Percentiles rank a stretch among this genome's conserved stretches.
Evolutionary conservation across 23 tunicate species (phyloP).

Genomic region (Botrylloides violaceus): DNA sequence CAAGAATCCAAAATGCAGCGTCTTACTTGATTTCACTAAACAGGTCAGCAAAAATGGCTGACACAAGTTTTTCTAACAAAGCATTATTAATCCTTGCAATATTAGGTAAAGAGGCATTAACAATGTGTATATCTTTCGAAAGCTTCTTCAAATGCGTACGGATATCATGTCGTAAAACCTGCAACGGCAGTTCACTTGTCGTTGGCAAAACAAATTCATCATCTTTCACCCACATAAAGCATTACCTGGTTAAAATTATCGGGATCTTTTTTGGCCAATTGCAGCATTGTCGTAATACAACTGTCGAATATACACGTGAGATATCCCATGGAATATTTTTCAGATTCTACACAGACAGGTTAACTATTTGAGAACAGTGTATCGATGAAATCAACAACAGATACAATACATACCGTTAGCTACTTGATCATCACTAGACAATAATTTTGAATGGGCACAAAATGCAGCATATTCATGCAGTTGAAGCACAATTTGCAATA

Average conservation of each 20-base stretch:
- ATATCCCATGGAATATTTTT: background rate
- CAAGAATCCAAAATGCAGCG: too few species aligned
- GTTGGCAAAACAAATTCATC: too few species aligned
- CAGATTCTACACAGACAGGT: background rate
- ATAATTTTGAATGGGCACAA: too few species aligned
- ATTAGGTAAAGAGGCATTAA: background rate
- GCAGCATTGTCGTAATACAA: background rate
- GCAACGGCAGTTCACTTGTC: background rate
- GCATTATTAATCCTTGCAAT: background rate
- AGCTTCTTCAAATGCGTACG: background rate
- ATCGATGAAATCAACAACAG: too few species aligned
- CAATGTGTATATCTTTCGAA: background rate
- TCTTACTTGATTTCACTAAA: background rate
- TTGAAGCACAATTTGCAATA: conserved; percentile 1
- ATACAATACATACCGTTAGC: too few species aligned
- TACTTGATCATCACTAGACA: too few species aligned
- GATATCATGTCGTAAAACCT: background rate
- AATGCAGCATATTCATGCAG: background rate
- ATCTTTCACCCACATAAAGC: too few species aligned
- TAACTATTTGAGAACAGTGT: background rate
- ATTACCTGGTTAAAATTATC: conserved; percentile 21
- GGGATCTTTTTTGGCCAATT: conserved; percentile 10
- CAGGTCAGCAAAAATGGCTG: background rate
- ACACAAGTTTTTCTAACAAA: background rate
- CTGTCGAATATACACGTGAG: background rate